These are phyloP conservation scores for Neoniphon sammara DNA, from an alignment of 2,797 vertebrate species.

Conservation along the genomic window DNA sequence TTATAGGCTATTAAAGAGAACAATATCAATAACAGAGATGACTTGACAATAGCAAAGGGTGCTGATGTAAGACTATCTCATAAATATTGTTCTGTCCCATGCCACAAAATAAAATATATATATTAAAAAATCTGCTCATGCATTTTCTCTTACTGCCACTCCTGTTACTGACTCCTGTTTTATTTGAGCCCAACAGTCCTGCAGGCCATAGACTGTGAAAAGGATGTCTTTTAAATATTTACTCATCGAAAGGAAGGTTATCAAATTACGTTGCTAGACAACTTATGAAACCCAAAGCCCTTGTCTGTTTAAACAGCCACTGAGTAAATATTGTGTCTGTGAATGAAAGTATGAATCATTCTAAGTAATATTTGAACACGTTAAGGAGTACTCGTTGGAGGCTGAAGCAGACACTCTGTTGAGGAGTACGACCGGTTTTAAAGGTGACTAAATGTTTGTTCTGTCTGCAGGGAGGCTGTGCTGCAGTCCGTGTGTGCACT, in stretches of 20 bases:
- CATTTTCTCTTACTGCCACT: not conserved
- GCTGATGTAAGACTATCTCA: not conserved
- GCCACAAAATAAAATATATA: conserved; percentile 12
- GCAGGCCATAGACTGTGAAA: not conserved
- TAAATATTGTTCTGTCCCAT: not conserved
- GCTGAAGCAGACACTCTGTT: not conserved
- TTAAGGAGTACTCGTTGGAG: conserved; percentile 10
- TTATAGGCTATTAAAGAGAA: not conserved
- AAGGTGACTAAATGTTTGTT: conserved; percentile 19
- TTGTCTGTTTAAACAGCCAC: conserved; percentile 74
- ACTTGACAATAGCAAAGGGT: not conserved
- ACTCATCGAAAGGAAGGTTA: conserved; percentile 50
- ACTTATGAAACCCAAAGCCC: conserved; percentile 74
- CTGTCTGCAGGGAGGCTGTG: not conserved
- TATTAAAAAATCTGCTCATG: not conserved
- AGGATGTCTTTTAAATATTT: conserved; percentile 69
- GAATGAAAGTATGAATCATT: conserved; percentile 43
- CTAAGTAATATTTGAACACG: conserved; percentile 34
- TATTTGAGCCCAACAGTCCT: conserved; percentile 8
- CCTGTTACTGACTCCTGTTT: not conserved
- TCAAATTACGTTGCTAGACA: conserved; percentile 81
- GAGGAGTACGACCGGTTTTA: not conserved
- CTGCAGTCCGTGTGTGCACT: too few relatives aligned
- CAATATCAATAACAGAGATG: not conserved
- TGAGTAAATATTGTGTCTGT: conserved; percentile 67